phyloP scores from a whole-genome alignment of 2,888 invertebrate genomes.

The Temnothorax ravouxi region DNA sequence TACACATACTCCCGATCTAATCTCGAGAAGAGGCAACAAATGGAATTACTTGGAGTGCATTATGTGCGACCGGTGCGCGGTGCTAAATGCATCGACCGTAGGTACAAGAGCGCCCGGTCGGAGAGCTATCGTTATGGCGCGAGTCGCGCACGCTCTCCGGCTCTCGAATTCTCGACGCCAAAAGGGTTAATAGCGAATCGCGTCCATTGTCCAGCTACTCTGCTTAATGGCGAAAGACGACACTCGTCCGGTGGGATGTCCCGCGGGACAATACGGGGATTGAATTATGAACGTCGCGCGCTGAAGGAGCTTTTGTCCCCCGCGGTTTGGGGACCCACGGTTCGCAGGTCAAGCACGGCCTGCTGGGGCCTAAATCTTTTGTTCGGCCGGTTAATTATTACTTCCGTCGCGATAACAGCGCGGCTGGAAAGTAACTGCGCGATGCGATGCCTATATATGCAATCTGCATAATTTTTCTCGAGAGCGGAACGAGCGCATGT shows the following conservation, averaged over 20 bases:
- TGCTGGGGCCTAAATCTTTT: conserved; percentile 42
- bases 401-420: conserved; percentile 25
- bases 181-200: conserved; percentile 53
- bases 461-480: conserved; percentile 35
- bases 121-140: conserved; percentile 32
- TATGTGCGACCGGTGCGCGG: conserved; percentile 25
- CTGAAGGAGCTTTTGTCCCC: conserved; percentile 34
- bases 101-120: conserved; percentile 15
- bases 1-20: neutral
- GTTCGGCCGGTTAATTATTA: conserved; percentile 46
- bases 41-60: conserved; percentile 41
- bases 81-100: conserved; percentile 48
- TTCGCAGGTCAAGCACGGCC: conserved; percentile 15
- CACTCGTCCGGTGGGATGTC: conserved; percentile 36
- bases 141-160: neutral
- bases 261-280: conserved; percentile 42
- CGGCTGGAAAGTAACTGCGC: neutral
- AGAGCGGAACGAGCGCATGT: neutral
- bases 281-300: conserved; percentile 37
- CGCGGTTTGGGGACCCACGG: neutral
- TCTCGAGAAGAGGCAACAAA: conserved; percentile 23
- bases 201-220: conserved; percentile 50
- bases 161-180: conserved; percentile 23
- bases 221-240: conserved; percentile 56
- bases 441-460: neutral